A percentile compares a stretch with the other conserved stretches of the same genome.
These are phyloP conservation scores for Pseudorhiza aurosa DNA, from an alignment of 30 jellyfish, hydroid and myxozoan genomes.

Conservation along the genomic window DNA sequence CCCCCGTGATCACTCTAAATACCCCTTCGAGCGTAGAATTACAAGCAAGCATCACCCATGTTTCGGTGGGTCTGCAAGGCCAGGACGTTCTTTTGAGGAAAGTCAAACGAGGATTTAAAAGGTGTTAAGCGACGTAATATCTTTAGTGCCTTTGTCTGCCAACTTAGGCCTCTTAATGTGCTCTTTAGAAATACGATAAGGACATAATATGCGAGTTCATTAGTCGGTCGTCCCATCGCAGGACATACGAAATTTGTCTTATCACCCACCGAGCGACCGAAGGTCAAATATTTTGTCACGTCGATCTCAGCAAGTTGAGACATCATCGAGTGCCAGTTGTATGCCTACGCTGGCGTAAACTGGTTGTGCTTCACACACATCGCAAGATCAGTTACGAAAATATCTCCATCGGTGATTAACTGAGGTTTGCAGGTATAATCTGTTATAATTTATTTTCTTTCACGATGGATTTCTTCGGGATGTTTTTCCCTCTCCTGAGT, in stretches of 20 bases:
- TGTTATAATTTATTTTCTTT: too few relatives aligned
- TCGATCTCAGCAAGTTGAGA: neutral
- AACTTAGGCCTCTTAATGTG: constrained; percentile 21
- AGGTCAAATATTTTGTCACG: neutral
- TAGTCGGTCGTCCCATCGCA: neutral
- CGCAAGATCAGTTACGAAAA: too few relatives aligned
- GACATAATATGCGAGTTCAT: neutral
- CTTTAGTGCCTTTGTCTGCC: constrained; percentile 14
- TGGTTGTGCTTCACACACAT: too few relatives aligned
- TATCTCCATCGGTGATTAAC: too few relatives aligned
- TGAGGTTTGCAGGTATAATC: too few relatives aligned
- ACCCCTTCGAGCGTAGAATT: too few relatives aligned
- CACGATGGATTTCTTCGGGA: too few relatives aligned
- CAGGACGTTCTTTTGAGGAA: too few relatives aligned
- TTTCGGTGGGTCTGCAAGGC: too few relatives aligned
- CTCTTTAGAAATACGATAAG: constrained; percentile 20
- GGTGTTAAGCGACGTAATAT: neutral
- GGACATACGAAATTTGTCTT: neutral
- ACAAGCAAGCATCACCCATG: too few relatives aligned
- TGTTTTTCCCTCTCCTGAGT: too few relatives aligned
- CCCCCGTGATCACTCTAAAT: neutral
- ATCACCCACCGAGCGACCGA: constrained; percentile 4
- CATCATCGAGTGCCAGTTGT: neutral
- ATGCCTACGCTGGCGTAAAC: too few relatives aligned
- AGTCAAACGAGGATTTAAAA: constrained; percentile 14